phyloP scores from a whole-genome alignment of 2,888 invertebrate genomes.

The Rugalucina vietnamica region DNA sequence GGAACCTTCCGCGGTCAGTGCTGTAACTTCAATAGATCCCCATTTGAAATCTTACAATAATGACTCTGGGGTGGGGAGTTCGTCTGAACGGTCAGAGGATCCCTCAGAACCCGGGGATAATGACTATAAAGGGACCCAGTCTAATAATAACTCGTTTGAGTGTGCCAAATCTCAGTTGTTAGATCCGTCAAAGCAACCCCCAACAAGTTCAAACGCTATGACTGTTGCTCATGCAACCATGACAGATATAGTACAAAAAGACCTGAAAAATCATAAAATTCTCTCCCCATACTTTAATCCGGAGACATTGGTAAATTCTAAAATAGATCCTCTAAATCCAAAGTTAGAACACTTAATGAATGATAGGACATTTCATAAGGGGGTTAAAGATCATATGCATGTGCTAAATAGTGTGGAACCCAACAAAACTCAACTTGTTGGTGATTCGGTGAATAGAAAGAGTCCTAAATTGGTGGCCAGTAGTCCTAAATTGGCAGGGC shows the following conservation, averaged over 20 bases:
- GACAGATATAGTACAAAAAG: constrained; percentile 40
- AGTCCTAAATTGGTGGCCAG: constrained; percentile 53
- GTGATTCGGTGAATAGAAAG: constrained; percentile 49
- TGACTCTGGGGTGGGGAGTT: constrained; percentile 80
- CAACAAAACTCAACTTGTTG: constrained; percentile 20
- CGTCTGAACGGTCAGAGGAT: constrained; percentile 79
- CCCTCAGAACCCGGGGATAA: constrained; percentile 78
- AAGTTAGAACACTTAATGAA: constrained; percentile 11
- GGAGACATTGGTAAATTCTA: constrained; percentile 44
- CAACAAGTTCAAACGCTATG: constrained; percentile 64
- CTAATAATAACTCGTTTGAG: constrained; percentile 59
- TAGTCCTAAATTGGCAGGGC: constrained; percentile 1
- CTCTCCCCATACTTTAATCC: constrained; percentile 36
- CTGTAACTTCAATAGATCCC: constrained; percentile 67
- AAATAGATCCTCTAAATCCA: constrained; percentile 22
- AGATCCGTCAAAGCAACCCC: constrained; percentile 51
- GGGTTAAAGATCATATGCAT: background rate
- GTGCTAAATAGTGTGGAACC: constrained; percentile 44
- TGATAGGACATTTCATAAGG: background rate
- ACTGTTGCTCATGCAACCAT: constrained; percentile 73
- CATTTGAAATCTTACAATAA: constrained; percentile 74
- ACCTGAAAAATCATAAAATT: constrained; percentile 53
- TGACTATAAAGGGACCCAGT: constrained; percentile 69
- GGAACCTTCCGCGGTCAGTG: constrained; percentile 64
- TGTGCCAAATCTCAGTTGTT: constrained; percentile 59